A percentile compares a stretch with the other conserved stretches of the same genome.
Evolutionary conservation across 2,888 invertebrate genomes (phyloP).

Genomic region (Athalia circularis): DNA sequence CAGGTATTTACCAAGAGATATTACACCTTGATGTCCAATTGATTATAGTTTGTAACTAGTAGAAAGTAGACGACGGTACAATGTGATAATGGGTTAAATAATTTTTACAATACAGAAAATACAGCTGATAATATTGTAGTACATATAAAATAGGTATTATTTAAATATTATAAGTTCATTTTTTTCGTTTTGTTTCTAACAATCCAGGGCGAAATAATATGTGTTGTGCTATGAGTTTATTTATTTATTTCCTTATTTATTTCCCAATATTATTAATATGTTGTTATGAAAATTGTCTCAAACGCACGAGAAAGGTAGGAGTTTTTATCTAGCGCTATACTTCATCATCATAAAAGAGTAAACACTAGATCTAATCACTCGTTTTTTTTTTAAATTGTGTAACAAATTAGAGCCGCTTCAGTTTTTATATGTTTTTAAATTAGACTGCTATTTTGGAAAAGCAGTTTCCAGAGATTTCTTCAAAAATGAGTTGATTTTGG

Average conservation of each 20-base stretch:
- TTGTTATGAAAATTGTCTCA: slow-evolving; percentile 56
- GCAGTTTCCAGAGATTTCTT: not conserved
- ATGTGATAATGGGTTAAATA: not conserved
- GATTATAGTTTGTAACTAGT: not conserved
- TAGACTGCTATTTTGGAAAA: not conserved
- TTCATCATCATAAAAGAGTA: slow-evolving; percentile 52
- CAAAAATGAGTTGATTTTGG: too few relatives aligned
- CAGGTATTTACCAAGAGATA: not conserved
- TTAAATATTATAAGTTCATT: slow-evolving; percentile 3
- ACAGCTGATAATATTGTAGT: not conserved
- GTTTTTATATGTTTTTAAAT: not conserved
- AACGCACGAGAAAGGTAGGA: slow-evolving; percentile 67
- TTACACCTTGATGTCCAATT: not conserved
- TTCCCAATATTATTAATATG: not conserved
- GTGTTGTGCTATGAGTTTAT: slow-evolving; percentile 53
- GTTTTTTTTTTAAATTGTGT: not conserved
- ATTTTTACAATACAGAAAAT: slow-evolving; percentile 14
- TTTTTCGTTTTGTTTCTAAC: slow-evolving; percentile 35
- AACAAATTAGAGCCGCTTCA: slow-evolving; percentile 13
- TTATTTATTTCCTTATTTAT: slow-evolving; percentile 50
- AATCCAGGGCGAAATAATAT: slow-evolving; percentile 49
- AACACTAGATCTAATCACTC: slow-evolving; percentile 5
- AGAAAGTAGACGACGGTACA: slow-evolving; percentile 12
- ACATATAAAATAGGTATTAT: slow-evolving; percentile 19
- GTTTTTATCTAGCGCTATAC: slow-evolving; percentile 56